A percentile compares a stretch with the other conserved stretches of the same genome.
phyloP scores from a whole-genome alignment of 2,113 vertebrate genomes.

The Collichthys lucidus region DNA sequence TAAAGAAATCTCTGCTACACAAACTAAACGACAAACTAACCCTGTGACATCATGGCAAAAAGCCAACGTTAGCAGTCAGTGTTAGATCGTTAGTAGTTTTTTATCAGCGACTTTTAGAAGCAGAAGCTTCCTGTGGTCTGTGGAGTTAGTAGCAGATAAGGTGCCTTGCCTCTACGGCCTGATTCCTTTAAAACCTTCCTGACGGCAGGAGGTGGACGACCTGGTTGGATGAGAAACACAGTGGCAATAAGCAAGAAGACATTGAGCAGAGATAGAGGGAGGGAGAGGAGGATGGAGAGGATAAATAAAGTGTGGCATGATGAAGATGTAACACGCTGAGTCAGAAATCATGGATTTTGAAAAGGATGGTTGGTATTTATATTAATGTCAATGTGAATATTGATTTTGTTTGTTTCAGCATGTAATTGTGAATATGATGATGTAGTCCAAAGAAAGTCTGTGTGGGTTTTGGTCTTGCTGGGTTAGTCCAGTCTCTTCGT shows the following conservation, averaged over 20 bases:
- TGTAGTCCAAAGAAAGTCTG: neutral
- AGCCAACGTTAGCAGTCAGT: constrained; percentile 20
- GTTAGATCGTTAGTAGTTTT: constrained; percentile 36
- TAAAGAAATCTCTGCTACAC: neutral
- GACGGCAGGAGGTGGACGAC: constrained; percentile 67
- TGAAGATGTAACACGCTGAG: neutral
- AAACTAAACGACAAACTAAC: neutral
- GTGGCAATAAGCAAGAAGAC: constrained; percentile 44
- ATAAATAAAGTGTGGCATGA: neutral
- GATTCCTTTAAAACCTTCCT: constrained; percentile 82
- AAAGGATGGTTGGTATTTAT: neutral
- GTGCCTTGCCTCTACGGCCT: constrained; percentile 82
- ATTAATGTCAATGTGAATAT: neutral
- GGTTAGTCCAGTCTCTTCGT: neutral
- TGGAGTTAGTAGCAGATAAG: constrained; percentile 47
- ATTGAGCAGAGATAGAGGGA: constrained; percentile 19
- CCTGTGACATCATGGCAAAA: neutral
- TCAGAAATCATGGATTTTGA: neutral
- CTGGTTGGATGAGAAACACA: constrained; percentile 77
- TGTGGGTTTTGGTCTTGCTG: neutral
- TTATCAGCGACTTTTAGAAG: neutral
- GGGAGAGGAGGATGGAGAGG: neutral
- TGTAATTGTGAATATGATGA: neutral
- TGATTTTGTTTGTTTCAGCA: neutral
- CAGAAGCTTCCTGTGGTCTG: neutral